Evolutionary conservation across 2,113 vertebrate species (phyloP), one percentile per base, ranked within the genome.

Genomic region (Panthera uncia): DNA sequence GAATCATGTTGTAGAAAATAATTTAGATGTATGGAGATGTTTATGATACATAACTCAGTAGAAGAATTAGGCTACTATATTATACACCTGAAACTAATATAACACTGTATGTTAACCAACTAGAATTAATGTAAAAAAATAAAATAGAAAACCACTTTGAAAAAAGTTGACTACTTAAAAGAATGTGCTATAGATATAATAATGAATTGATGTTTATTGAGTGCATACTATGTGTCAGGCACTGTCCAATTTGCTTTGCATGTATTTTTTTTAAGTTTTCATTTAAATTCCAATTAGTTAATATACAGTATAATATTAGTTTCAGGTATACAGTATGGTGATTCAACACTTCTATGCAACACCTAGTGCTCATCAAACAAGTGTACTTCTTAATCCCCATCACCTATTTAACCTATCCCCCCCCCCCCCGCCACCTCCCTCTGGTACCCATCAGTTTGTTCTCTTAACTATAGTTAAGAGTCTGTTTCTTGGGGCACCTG

Each of bases 51-150:
- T 83, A 57, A 79, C 45, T 71, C 73, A 78, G 29, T 87, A 83
- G 89, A 95, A 89, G 78, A 66, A 88, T 14, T 13, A 88, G 69
- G 33, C 7, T 95, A 82, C 23, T 41, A 95, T n/a, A 82, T 82
- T 48, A 7, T 31, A 78, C 14, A 48, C 74, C 41, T 48, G 27
- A 78, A 78, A 78, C 15, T 78, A 78, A 78, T 29, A 48, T 48
- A 78, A 31, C 41, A 31, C 41, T 78, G 23, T 74, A 5, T 78
- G 41, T 48, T 78, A 48, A 78, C 36, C 71, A 74, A 41, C 74
- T 48, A 48, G 74, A 78, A 78, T 78, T 48, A 31, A 48, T 23
- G 23, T 61, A 57, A 76, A 69, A 63, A 63, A 63, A 63, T 63
- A 78, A 78, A 31, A 48, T 48, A 48, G 27, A 78, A 78, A 78